Evolutionary conservation across 1,140 invertebrate genomes (phyloP).

Genomic region (Delia radicum): DNA sequence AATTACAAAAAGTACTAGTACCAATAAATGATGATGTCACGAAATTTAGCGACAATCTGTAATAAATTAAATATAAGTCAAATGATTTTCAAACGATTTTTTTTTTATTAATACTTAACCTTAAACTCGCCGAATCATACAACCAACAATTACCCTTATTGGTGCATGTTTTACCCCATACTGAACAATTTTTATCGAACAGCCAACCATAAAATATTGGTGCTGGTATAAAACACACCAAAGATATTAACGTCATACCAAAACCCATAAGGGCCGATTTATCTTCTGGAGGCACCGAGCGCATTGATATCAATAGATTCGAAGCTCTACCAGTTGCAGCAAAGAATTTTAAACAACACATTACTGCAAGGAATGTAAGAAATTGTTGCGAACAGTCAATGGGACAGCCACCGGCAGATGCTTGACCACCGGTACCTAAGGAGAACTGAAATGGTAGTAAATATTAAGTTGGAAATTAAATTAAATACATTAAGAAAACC

Average conservation of each 20-base stretch:
- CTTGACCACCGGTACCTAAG: constrained; percentile 45
- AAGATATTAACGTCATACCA: constrained; percentile 63
- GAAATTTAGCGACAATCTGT: constrained; percentile 63
- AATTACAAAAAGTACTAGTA: constrained; percentile 65
- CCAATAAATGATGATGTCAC: constrained; percentile 65
- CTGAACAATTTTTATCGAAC: constrained; percentile 68
- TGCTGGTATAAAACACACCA: constrained; percentile 69
- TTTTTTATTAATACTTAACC: no score
- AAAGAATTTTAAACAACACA: constrained; percentile 67
- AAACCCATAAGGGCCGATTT: constrained; percentile 70
- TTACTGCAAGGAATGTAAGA: constrained; percentile 64
- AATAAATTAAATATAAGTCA: constrained; percentile 18
- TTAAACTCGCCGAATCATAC: constrained; percentile 65
- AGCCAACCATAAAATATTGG: constrained; percentile 72
- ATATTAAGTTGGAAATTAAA: background rate
- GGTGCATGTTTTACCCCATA: constrained; percentile 73
- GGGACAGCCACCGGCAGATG: constrained; percentile 63
- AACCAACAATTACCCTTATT: constrained; percentile 74
- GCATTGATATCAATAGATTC: constrained; percentile 67
- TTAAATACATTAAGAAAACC: background rate
- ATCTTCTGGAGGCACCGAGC: constrained; percentile 68
- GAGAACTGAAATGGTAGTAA: background rate
- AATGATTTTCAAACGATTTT: constrained; percentile 26
- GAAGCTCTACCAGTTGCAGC: constrained; percentile 67
- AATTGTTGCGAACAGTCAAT: constrained; percentile 67